Base-by-base conservation (phyloP, 2,888 invertebrate species). In the Sesia apiformis region DNA sequence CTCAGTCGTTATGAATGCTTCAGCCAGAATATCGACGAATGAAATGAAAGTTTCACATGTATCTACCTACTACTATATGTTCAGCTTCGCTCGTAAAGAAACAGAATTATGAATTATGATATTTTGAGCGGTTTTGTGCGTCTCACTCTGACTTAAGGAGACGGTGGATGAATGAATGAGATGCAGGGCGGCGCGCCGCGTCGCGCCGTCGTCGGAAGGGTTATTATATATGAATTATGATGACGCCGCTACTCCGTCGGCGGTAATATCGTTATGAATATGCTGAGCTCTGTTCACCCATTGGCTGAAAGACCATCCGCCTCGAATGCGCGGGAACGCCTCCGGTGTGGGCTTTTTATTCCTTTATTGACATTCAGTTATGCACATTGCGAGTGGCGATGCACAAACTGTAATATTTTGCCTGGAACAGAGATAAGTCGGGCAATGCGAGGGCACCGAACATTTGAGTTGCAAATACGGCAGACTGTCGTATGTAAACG, bases 171-270 rank as follows among this genome's bases (percentile, higher is more conserved):
- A 63, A 72, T 60, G 85, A 83, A 78, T 64, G 87, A 84, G 84
- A 78, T 70, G 81, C 75, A 82, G 78, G 74, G 79, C 81, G 67
- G 63, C 74, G 76, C 77, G 70, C 69, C 71, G 81, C 79, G 76
- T 66, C 74, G 78, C 74, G 74, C 65, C 72, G 73, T 63, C 80
- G 79, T 80, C 80, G 78, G 84, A 89, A 88, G 90, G 90, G 90
- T 90, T 90, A 89, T 89, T 89, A 89, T 89, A 70, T 89, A 90
- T 90, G 90, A 90, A 85, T 90, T 90, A 90, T 90, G 89, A 90
- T 80, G 87, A 85, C 84, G 84, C 81, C 80, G 85, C 78, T 69
- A 73, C 82, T 78, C 80, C 82, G 86, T 69, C 85, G 82, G 77
- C 87, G 79, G 89, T 88, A 90, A 90, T 89, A 90, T 84, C 86